Evolutionary conservation across 2,888 invertebrate genomes (phyloP).

Genomic region (Dolichomitus sp.): DNA sequence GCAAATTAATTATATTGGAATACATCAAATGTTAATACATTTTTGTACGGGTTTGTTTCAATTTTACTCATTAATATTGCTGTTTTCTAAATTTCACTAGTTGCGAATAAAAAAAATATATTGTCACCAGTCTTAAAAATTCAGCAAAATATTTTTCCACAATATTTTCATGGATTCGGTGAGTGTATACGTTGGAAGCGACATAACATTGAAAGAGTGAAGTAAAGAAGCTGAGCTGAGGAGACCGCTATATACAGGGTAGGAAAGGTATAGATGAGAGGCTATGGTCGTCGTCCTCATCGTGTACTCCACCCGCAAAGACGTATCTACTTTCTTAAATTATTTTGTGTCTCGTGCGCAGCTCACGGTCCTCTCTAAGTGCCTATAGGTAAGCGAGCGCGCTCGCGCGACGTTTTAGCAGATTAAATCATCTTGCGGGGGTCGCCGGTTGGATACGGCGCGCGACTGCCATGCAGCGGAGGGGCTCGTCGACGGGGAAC

Average conservation of each 20-base stretch:
- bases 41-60: no score
- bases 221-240: slow-evolving; percentile 2
- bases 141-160: background rate
- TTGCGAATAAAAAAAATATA: background rate
- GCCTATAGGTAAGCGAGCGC: slow-evolving; percentile 75
- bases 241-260: slow-evolving; percentile 33
- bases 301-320: slow-evolving; percentile 59
- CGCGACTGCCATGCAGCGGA: slow-evolving; percentile 64
- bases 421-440: slow-evolving; percentile 85
- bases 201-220: slow-evolving; percentile 27
- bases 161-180: background rate
- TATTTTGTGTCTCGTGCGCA: slow-evolving; percentile 79
- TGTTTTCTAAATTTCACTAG: background rate
- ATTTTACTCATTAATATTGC: no score
- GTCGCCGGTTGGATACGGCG: slow-evolving; percentile 76
- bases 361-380: slow-evolving; percentile 74
- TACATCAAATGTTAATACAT: no score
- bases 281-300: slow-evolving; percentile 52
- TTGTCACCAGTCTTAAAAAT: background rate
- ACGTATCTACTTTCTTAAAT: slow-evolving; percentile 78
- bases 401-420: slow-evolving; percentile 82
- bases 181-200: slow-evolving; percentile 21
- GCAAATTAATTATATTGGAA: no score
- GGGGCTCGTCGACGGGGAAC: slow-evolving; percentile 75
- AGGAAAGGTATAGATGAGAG: slow-evolving; percentile 43